Conservation (phyloP, 1,140 invertebrate species). For the Aricia agestis region DNA sequence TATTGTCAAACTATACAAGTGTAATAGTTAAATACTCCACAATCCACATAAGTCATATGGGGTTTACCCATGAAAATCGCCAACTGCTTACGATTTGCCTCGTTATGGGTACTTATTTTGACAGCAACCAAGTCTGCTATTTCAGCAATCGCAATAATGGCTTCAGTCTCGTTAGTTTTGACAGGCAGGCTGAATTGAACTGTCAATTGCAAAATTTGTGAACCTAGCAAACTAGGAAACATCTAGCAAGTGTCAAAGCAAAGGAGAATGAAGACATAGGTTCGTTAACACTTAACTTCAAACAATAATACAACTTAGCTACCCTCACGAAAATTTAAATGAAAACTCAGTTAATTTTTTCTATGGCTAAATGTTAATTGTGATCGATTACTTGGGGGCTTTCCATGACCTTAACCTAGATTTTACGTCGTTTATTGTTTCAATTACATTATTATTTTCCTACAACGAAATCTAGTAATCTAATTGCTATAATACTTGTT, state of each 20-base stretch:
- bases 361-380: not conserved
- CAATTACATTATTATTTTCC: not conserved
- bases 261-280: not conserved
- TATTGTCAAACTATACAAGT: no score
- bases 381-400: slow-evolving; percentile 3
- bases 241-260: not conserved
- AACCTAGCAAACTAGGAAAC: not conserved
- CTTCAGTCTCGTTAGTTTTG: not conserved
- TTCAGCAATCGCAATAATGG: not conserved
- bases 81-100: no score
- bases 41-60: no score
- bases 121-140: not conserved
- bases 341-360: not conserved
- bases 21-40: no score
- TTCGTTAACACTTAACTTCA: not conserved
- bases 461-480: not conserved
- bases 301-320: not conserved
- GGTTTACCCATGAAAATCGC: no score
- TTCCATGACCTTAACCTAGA: slow-evolving; percentile 13
- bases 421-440: not conserved
- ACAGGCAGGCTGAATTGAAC: not conserved
- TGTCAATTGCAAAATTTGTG: not conserved
- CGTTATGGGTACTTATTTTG: not conserved
- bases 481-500: no score
- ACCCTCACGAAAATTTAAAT: not conserved